A percentile compares a stretch with the other conserved stretches of the same genome.
These are phyloP conservation scores for Lota lota DNA, from an alignment of 2,113 vertebrate species.

Conservation along the genomic window DNA sequence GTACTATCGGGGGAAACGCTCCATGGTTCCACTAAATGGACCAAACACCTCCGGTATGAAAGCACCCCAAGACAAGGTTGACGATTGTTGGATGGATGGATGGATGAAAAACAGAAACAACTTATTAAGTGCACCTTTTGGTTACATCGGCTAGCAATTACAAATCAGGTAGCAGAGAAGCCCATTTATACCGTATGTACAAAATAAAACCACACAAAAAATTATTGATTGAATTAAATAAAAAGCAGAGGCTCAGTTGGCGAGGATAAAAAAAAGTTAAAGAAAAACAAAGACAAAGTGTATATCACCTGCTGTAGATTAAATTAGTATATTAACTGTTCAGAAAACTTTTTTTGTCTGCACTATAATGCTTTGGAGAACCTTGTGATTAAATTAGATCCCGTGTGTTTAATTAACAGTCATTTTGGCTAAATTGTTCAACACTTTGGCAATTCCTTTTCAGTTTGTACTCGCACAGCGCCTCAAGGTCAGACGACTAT, in stretches of 20 bases:
- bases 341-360: background rate
- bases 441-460: conserved; percentile 36
- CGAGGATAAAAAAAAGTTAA: background rate
- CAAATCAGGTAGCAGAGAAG: background rate
- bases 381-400: background rate
- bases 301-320: no score
- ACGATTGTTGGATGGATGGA: no score
- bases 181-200: background rate
- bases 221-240: background rate
- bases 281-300: background rate
- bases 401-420: conserved; percentile 28
- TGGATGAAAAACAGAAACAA: no score
- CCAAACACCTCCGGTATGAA: no score
- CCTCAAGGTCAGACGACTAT: conserved; percentile 58
- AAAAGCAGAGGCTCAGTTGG: background rate
- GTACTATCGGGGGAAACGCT: no score
- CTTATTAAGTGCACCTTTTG: no score
- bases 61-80: no score
- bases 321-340: no score
- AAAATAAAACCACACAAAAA: background rate
- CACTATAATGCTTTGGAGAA: background rate
- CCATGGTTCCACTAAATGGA: no score
- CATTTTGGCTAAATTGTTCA: conserved; percentile 22
- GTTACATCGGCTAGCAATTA: no score
- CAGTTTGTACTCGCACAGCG: conserved; percentile 51